Base-by-base conservation (phyloP, 2,113 vertebrate genomes). In the Aviceda subcristata region DNA sequence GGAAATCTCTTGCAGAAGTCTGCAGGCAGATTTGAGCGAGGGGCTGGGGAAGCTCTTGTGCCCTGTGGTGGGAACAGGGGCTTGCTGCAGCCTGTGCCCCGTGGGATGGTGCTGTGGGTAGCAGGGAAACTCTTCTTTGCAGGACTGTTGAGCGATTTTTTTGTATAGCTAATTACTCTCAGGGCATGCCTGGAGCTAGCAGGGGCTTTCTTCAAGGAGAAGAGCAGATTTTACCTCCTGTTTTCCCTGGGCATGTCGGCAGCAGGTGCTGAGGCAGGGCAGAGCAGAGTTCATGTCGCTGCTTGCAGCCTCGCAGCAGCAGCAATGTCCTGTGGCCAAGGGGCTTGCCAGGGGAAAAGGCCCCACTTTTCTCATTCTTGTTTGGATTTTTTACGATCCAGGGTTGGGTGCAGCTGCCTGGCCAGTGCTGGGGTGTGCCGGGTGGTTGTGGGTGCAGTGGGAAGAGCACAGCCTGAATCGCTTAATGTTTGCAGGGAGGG, bases 371-470 rank as follows among this genome's bases (percentile, higher is more conserved):
- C 63, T 41, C 30, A 0, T 26, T 76, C 24, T 18, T 9, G 7
- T 27, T 19, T 1, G 4, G 62, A 15, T 29, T 38, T 77, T 72
- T 43, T 14, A 22, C 1, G 0, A 12, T 12, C 22, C 1, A 2
- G 45, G 45, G 23, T 18, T 59, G 59, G 41, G 55, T 1, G 4
- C 41, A 67, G 75, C 55, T 21, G 39, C n/a, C 63, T 22, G n/a
- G 8, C 23, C 20, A 22, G 64, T 0, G 6, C 27, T 2, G 6
- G 62, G 41, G 9, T 34, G 73, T 43, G 71, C 23, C 32, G 1
- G 17, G 12, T 39, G 27, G 34, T 21, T 2, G 5, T 39, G 59
- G 21, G 27, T 57, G 63, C 57, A 56, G 93, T 3, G 4, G 60
- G 71, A 38, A 27, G 27, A 23, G 53, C 72, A 4, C 20, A 10